Evolutionary conservation across 2,797 vertebrate genomes (phyloP), one percentile per base, ranked within the genome.

Genomic region (Pristis pectinata): DNA sequence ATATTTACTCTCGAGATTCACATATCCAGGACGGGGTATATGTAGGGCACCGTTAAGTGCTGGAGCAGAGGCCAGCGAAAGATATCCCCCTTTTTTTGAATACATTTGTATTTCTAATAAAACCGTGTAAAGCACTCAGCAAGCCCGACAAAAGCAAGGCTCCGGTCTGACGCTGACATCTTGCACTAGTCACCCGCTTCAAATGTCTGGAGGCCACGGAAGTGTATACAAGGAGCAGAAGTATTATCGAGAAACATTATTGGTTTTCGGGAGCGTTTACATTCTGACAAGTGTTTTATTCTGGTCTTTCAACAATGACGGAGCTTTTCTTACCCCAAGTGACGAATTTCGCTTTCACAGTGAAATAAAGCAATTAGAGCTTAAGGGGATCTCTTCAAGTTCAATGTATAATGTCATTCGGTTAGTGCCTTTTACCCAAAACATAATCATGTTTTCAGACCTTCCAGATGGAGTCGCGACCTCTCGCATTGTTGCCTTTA

Each of bases 381-480:
- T 76, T 94, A 74, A 76, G 27, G 24, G 67, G 64, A 93, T 74
- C 92, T 17, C 64, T 72, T 74, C 92, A 74, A 74, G 13, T 34
- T 93, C 70, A 93, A 30, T 15, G 27, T 53, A 72, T 41, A 49
- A 49, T 19, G 22, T 61, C 64, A 27, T 93, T 93, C 24, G 41
- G 64, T 93, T 67, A 27, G 67, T 30, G 9, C 67, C 92, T 93
- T 53, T 74, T 53, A 22, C 44, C n/a, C 59, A 22, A 74, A 4
- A 44, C 41, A 49, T 30, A 74, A 49, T 93, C 92, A 34, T 74
- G 67, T 93, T 93, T 93, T 93, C 70, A 74, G 92, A 15, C 49
- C 27, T 30, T 93, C 44, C 67, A 93, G 67, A 8, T 44, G 37
- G 64, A 49, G 27, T 19, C 5, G 44, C 67, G 70, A 74, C 44